Evolutionary conservation across 2,113 vertebrate species (phyloP), one percentile per base, ranked within the genome.

Genomic region (Equus przewalskii): DNA sequence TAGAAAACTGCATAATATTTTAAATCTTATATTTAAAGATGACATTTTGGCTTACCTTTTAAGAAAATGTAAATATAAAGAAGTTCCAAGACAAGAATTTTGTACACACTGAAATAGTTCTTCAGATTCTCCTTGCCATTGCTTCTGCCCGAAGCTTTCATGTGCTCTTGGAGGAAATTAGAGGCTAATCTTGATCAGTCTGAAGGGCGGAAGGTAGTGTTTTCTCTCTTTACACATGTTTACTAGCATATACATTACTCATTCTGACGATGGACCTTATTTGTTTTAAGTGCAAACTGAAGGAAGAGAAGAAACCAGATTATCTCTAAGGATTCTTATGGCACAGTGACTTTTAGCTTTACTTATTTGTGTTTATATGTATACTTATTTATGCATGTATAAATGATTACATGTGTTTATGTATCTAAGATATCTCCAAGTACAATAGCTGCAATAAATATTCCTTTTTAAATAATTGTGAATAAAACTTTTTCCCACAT

Each of bases 321-420:
- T 56, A 82, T 89, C 51, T 49, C 1, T 83, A 51, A 78, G 26
- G 16, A 3, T 89, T 82, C 41, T 83, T 67, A n/a, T 62, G 41
- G n/a, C 76, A 69, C 14, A 60, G 26, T 83, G 69, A 72, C 60
- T 87, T 92, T 92, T 80, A 81, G 22, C 21, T 80, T 91, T 86
- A 44, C 33, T 56, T 80, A 30, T 36, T 72, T 94, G 60, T 90
- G 8, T 95, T 80, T 79, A 36, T 46, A 81, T 49, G 46, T 83
- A 19, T 72, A 2, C 62, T 82, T 70, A 78, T 80, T 92, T 88
- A 58, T 75, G 3, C 15, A 51, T 95, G 9, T 78, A 70, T 85
- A 46, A 51, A 72, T 80, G 67, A 73, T 80, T 64, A 78, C 6
- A 79, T 84, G 41, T 41, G 26, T 49, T 84, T 91, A 49, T 84